Evolutionary conservation across 2,113 vertebrate species (phyloP).

Genomic region (Dromaius novaehollandiae): DNA sequence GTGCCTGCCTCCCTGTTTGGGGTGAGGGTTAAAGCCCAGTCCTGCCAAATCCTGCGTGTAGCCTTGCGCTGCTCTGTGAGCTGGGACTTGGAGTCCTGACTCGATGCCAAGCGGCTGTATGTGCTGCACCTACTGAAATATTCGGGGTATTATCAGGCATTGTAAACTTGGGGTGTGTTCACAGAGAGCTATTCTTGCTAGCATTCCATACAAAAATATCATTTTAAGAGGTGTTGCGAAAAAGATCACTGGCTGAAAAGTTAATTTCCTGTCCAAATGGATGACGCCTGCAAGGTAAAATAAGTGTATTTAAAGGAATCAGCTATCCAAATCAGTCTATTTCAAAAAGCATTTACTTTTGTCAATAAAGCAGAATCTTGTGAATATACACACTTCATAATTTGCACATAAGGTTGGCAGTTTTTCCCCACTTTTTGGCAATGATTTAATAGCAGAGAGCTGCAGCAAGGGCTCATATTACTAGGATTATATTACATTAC

Average conservation of each 20-base stretch:
- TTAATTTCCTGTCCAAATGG: constrained; percentile 67
- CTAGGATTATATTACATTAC: constrained; percentile 45
- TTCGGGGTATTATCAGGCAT: constrained; percentile 36
- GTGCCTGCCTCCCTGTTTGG: neutral
- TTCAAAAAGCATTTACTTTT: constrained; percentile 44
- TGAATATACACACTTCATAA: constrained; percentile 65
- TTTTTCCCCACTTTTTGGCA: constrained; percentile 24
- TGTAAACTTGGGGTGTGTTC: neutral
- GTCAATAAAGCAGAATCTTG: constrained; percentile 52
- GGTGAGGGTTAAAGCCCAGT: neutral
- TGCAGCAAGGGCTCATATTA: constrained; percentile 49
- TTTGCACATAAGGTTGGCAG: constrained; percentile 50
- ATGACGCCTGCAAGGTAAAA: constrained; percentile 47
- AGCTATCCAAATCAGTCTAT: constrained; percentile 35
- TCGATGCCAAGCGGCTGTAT: neutral
- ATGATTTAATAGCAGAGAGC: constrained; percentile 43
- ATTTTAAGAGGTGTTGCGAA: constrained; percentile 48
- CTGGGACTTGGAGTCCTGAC: constrained; percentile 11
- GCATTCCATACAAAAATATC: constrained; percentile 1
- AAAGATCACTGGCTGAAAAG: constrained; percentile 57
- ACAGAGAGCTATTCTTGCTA: neutral
- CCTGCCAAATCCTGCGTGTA: neutral
- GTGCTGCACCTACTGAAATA: constrained; percentile 24
- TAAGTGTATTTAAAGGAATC: constrained; percentile 26
- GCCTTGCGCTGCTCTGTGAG: neutral